Percentiles rank a stretch among this genome's conserved stretches.
Evolutionary conservation across 1,140 invertebrate species (phyloP).

Genomic region (Anastrepha ludens): DNA sequence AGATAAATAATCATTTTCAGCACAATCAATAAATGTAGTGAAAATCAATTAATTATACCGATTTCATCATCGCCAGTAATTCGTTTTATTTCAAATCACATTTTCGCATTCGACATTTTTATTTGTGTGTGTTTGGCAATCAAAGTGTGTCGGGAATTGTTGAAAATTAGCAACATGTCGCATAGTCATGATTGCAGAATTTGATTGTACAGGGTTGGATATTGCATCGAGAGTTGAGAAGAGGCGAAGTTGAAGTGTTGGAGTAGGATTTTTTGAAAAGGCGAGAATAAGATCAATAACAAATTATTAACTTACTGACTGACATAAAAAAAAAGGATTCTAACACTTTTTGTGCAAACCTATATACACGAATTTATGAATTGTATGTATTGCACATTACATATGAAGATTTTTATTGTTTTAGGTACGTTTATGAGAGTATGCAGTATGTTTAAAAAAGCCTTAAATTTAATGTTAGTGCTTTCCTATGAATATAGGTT

Average conservation of each 20-base stretch:
- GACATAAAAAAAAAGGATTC: constrained; percentile 22
- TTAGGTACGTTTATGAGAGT: constrained; percentile 39
- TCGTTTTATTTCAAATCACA: constrained; percentile 37
- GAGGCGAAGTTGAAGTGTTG: constrained; percentile 49
- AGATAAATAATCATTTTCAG: constrained; percentile 4
- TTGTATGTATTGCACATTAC: constrained; percentile 39
- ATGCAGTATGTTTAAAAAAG: constrained; percentile 9
- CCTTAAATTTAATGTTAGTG: constrained; percentile 50
- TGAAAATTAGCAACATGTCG: constrained; percentile 41
- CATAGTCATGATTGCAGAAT: constrained; percentile 23
- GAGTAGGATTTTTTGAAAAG: constrained; percentile 44
- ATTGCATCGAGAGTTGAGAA: constrained; percentile 36
- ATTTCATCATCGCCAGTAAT: constrained; percentile 43
- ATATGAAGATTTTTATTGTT: constrained; percentile 26
- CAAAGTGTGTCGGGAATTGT: constrained; percentile 10
- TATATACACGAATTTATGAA: constrained; percentile 40
- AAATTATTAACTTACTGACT: constrained; percentile 33
- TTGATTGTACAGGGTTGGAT: constrained; percentile 18
- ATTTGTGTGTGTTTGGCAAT: constrained; percentile 29
- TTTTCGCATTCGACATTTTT: constrained; percentile 9
- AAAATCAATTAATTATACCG: constrained; percentile 22
- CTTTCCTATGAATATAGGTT: constrained; percentile 23
- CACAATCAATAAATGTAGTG: background rate
- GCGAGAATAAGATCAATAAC: constrained; percentile 37
- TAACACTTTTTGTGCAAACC: constrained; percentile 44